Base-by-base conservation (phyloP, 2,113 vertebrate species). In the Mesembrinibis cayennensis region DNA sequence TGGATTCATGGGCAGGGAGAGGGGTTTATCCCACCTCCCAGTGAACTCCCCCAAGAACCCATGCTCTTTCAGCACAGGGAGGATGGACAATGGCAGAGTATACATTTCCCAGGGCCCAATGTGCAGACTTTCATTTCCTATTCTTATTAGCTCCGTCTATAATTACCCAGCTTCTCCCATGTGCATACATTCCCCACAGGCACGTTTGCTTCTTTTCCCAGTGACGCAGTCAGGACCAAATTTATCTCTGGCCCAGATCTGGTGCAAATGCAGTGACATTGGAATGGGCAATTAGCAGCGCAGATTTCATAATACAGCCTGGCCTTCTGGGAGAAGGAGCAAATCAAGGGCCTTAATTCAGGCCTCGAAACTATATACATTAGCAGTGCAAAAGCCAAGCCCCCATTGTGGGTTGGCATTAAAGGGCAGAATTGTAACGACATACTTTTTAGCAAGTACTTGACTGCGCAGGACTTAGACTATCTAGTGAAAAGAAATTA, bases 161-260 rank as follows among this genome's bases (percentile, higher is more conserved):
- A 94, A 92, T 95, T 82, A 90, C 87, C 29, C 87, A 79, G 66
- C 49, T 56, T 90, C 87, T 94, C 89, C 84, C 93, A 56, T 1
- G 12, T 25, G 70, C 53, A 65, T 22, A 36, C 63, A n/a, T 50
- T 91, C 87, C 93, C 86, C 61, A 76, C 69, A 55, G 82, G 90
- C 36, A 1, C 34, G 79, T 66, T 62, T 76, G 59, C 82, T 80
- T 4, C 87, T 95, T 65, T 70, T 82, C 87, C 80, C 62, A 42
- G 72, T 26, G 56, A 76, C 32, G 8, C 36, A 72, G 49, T 42
- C 30, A 90, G 89, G 78, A 79, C 87, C 89, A 53, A 40, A 91
- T 95, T 95, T 85, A 90, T 93, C 94, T 84, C 81, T 91, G 94
- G 84, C 87, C 87, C 78, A 94, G 77, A 91, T 87, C 87, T 16